Percentiles rank a stretch among this genome's conserved stretches.
Conservation (phyloP, 37 sponge, comb jelly and placozoan genomes). For the Cliona cf. orientalis region DNA sequence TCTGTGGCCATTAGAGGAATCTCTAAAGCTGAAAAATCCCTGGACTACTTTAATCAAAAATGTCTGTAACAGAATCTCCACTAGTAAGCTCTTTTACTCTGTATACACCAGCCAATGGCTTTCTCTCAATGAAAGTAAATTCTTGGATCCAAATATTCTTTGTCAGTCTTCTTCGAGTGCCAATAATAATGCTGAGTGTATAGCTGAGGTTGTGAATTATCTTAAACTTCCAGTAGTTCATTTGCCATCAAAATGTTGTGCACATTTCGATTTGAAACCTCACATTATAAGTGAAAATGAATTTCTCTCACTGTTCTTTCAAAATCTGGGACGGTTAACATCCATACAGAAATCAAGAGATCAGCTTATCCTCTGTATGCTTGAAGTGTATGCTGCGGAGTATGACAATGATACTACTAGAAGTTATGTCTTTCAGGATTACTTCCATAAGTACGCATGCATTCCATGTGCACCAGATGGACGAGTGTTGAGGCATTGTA, state of each 20-base stretch:
- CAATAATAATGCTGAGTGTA: neutral
- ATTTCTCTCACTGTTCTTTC: constrained; percentile 18
- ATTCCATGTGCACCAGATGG: constrained; percentile 72
- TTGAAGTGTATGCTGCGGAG: constrained; percentile 25
- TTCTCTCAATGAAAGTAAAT: neutral
- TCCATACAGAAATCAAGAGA: constrained; percentile 3
- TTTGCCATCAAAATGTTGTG: constrained; percentile 24
- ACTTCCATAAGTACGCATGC: constrained; percentile 16
- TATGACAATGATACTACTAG: neutral
- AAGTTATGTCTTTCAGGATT: neutral
- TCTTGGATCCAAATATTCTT: constrained; percentile 37
- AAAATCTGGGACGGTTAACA: neutral
- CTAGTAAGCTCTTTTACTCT: constrained; percentile 42
- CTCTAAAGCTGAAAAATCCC: constrained; percentile 30
- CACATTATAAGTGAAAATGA: constrained; percentile 4
- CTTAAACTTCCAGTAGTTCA: constrained; percentile 43
- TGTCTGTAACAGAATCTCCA: constrained; percentile 5
- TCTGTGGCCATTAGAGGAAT: constrained; percentile 44
- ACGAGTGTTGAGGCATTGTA: constrained; percentile 1
- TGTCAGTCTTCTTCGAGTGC: neutral
- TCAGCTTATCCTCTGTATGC: constrained; percentile 22
- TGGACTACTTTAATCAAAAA: constrained; percentile 15
- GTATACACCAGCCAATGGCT: constrained; percentile 23
- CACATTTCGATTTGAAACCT: neutral
- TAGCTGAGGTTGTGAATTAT: constrained; percentile 8